Evolutionary conservation across 35 echinoderm and acorn worm genomes (phyloP).

Genomic region (Apostichopus japonicus): DNA sequence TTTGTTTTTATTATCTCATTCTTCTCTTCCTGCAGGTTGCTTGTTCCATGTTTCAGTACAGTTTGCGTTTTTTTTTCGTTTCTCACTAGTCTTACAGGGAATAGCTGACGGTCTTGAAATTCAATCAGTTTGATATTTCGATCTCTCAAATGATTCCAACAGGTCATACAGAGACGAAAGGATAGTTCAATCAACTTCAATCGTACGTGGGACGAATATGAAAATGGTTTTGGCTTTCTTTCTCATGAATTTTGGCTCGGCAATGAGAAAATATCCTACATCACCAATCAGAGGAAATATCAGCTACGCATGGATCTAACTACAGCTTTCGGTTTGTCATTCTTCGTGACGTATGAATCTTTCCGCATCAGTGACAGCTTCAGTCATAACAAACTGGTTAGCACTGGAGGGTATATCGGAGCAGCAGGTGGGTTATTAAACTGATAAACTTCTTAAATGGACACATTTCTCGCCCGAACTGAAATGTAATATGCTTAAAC

Average conservation of each 20-base stretch:
- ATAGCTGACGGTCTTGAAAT: no score
- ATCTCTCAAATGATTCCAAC: no score
- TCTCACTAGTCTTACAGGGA: no score
- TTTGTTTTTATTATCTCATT: no score
- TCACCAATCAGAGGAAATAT: constrained; percentile 3
- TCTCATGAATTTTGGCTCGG: constrained; percentile 53
- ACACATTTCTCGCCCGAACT: no score
- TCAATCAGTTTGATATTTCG: no score
- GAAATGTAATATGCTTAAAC: no score
- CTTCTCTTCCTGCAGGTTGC: no score
- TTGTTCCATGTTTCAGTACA: no score
- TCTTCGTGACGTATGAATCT: neutral
- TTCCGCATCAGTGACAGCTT: constrained; percentile 1
- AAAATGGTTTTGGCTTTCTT: constrained; percentile 57
- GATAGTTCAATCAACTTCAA: constrained; percentile 16
- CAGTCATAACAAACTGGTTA: neutral
- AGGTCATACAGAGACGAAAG: no score
- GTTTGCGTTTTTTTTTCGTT: no score
- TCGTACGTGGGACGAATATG: constrained; percentile 52
- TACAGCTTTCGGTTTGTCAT: neutral
- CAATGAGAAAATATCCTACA: constrained; percentile 46
- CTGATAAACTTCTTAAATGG: no score
- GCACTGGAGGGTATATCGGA: neutral
- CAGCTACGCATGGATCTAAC: neutral
- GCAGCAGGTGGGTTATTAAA: neutral